These are phyloP conservation scores for Tarsius wallacei DNA, from an alignment of 2,797 vertebrate species.

Conservation along the genomic window DNA sequence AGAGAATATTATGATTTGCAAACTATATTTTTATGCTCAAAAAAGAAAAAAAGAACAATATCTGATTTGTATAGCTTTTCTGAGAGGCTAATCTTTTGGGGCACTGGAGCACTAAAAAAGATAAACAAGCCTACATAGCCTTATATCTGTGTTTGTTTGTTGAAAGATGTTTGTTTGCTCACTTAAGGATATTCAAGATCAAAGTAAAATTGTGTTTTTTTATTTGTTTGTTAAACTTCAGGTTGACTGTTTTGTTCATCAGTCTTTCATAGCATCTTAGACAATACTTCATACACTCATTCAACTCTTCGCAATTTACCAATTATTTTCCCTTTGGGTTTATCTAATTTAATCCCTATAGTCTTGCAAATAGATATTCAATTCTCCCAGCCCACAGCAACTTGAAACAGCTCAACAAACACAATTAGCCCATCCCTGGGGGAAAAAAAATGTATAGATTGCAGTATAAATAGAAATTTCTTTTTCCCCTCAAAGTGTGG, in stretches of 20 bases:
- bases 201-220: background rate
- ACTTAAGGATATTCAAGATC: background rate
- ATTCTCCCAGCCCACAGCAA: conserved; percentile 56
- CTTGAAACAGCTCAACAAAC: conserved; percentile 70
- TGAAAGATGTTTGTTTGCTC: background rate
- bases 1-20: background rate
- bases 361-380: conserved; percentile 68
- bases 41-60: background rate
- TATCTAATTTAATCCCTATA: conserved; percentile 79
- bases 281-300: conserved; percentile 22
- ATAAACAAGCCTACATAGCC: background rate
- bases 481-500: conserved; percentile 34
- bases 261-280: conserved; percentile 30
- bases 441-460: conserved; percentile 59
- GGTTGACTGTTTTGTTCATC: background rate
- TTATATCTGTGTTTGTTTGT: background rate
- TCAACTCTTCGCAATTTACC: background rate
- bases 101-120: background rate
- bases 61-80: background rate
- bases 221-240: background rate
- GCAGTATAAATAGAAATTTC: conserved; percentile 74
- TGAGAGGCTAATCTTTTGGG: background rate
- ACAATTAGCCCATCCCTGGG: conserved; percentile 60
- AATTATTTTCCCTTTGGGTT: conserved; percentile 64
- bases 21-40: background rate